Evolutionary conservation across 2,797 vertebrate species (phyloP), one percentile per base, ranked within the genome.

Genomic region (Notolabrus celidotus): DNA sequence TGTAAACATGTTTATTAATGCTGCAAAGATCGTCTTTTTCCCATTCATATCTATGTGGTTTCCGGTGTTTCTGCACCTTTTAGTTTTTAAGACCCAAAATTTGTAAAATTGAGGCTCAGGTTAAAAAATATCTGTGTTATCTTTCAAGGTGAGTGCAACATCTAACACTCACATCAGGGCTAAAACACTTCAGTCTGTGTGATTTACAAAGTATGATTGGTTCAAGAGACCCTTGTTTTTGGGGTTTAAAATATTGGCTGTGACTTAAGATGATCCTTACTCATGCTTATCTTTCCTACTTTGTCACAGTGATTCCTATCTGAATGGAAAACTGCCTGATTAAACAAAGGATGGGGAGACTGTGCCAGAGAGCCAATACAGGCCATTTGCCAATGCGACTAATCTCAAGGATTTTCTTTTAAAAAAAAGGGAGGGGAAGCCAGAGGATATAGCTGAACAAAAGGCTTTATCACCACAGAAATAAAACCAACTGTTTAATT

Each of bases 301-400:
- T 77, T 69, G 83, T 84, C 82, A 80, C 71, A 79, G 79, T 1
- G 71, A 85, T 89, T 78, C 61, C 38, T 77, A 86, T 89, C 86
- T 80, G 65, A 82, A 65, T 56, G 34, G 67, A 75, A 25, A 85
- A 86, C 79, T 42, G 71, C 36, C 73, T 63, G 81, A 82, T 86
- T 76, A 83, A 84, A 88, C 77, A 87, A 89, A 87, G 75, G 65
- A 79, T 71, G 74, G 64, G 46, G 58, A 79, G 86, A 84, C 52
- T 77, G 68, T 82, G 69, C 86, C 82, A 79, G 74, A 76, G 73
- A 80, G 79, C 77, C 77, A 71, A 71, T 39, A 49, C 54, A 78
- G 74, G 74, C 82, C 74, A 68, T 82, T 86, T 74, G 76, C 86
- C 79, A 83, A 77, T 56, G 16, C 19, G 34, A 80, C 77, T 83